Evolutionary conservation across 2,888 invertebrate species (phyloP).

Genomic region (Ctenicera cuprea): DNA sequence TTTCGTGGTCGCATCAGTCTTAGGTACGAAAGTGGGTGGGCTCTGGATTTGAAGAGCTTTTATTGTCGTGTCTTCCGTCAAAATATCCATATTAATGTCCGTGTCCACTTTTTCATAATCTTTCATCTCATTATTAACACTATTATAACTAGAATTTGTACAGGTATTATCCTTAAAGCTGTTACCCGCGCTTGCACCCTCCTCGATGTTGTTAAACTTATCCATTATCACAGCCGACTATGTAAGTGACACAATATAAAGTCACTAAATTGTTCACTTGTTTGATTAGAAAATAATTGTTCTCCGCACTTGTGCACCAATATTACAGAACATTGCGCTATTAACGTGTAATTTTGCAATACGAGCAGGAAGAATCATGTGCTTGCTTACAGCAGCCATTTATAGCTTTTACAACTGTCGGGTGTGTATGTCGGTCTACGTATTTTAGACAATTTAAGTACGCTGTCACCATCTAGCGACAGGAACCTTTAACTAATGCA

Average conservation of each 20-base stretch:
- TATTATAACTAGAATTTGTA: slow-evolving; percentile 22
- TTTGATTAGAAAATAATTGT: slow-evolving; percentile 31
- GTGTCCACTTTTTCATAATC: too few species aligned
- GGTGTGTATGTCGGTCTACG: slow-evolving; percentile 29
- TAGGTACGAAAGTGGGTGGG: slow-evolving; percentile 25
- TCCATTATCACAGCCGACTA: slow-evolving; percentile 52
- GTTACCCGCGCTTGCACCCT: slow-evolving; percentile 34
- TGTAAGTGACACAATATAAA: slow-evolving; percentile 36
- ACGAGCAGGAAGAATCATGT: slow-evolving; percentile 23
- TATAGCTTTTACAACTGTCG: slow-evolving; percentile 30
- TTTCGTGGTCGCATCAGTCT: slow-evolving; percentile 41
- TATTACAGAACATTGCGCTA: slow-evolving; percentile 16
- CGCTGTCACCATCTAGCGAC: not conserved
- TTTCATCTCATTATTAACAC: not conserved
- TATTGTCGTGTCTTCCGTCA: slow-evolving; percentile 41
- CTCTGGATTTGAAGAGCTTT: slow-evolving; percentile 21
- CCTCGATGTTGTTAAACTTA: slow-evolving; percentile 39
- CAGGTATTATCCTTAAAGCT: slow-evolving; percentile 18
- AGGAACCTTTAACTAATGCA: not conserved
- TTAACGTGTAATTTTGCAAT: slow-evolving; percentile 15
- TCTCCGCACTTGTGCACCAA: slow-evolving; percentile 19
- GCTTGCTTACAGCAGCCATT: slow-evolving; percentile 37
- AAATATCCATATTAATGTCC: not conserved
- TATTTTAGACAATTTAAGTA: not conserved
- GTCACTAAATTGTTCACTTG: slow-evolving; percentile 19